These are phyloP conservation scores for Corvus cornix DNA, from an alignment of 2,113 vertebrate genomes.

Conservation along the genomic window DNA sequence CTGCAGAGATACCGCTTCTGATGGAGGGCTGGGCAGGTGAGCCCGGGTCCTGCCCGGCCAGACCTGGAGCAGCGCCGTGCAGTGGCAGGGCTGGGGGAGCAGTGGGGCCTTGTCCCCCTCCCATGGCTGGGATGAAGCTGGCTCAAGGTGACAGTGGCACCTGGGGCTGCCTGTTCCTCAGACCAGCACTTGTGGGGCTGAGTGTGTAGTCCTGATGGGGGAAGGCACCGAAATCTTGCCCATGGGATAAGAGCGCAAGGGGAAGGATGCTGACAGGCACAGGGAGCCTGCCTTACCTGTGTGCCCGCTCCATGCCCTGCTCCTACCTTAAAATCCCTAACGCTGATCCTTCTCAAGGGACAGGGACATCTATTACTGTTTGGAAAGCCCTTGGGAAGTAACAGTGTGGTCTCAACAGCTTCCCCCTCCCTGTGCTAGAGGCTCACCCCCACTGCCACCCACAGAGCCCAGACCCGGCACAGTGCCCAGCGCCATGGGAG, in stretches of 20 bases:
- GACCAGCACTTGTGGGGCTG: not conserved
- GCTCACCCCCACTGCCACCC: fast-evolving
- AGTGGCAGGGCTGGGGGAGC: not conserved
- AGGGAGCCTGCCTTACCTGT: not conserved
- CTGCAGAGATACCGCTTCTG: not conserved
- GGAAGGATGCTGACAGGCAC: fast-evolving
- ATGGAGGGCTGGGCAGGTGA: not conserved
- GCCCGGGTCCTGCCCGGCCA: fast-evolving
- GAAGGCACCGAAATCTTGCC: not conserved
- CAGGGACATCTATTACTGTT: not conserved
- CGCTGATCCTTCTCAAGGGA: fast-evolving
- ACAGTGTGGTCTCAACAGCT: not conserved
- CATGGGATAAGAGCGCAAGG: not conserved
- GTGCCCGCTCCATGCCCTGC: fast-evolving
- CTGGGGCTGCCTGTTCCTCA: not conserved
- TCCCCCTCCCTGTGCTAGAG: not conserved
- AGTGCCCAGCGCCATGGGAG: fast-evolving
- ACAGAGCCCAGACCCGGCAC: not conserved
- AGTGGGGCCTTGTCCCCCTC: not conserved
- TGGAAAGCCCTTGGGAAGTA: not conserved
- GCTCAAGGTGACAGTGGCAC: not conserved
- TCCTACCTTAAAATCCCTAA: not conserved
- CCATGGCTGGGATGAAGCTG: not conserved
- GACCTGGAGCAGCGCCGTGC: fast-evolving
- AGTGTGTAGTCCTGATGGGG: not conserved